Conservation (phyloP, 2,797 vertebrate genomes). For the Gallinago solitaria region DNA sequence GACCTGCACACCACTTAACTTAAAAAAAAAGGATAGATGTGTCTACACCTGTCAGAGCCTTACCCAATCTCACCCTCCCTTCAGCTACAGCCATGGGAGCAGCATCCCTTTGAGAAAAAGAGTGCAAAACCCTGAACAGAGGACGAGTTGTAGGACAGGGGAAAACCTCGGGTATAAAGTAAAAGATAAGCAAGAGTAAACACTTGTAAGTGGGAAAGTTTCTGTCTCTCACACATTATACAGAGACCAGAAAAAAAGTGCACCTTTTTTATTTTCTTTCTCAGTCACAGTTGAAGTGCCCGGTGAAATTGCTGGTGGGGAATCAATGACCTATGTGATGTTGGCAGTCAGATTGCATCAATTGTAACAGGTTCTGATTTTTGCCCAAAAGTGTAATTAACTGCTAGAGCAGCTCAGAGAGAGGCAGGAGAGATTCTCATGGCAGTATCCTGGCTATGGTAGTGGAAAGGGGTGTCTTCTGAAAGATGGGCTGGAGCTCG, state of each 20-base stretch:
- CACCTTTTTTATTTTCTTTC: not conserved
- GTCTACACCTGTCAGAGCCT: not conserved
- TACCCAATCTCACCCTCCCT: not conserved
- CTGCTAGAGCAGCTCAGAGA: not conserved
- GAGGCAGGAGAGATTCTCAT: not conserved
- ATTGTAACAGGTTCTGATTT: not conserved
- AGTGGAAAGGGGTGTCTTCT: not conserved
- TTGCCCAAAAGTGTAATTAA: not conserved
- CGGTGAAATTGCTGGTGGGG: not conserved
- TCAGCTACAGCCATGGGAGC: not conserved
- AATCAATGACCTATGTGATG: not conserved
- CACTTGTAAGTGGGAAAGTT: not conserved
- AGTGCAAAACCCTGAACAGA: not conserved
- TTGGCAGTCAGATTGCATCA: not conserved
- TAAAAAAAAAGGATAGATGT: not conserved
- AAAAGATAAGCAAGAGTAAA: not conserved
- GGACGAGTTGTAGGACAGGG: not conserved
- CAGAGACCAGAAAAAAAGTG: not conserved
- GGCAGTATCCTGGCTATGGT: rapidly evolving
- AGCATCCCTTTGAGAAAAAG: not conserved
- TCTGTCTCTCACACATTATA: not conserved
- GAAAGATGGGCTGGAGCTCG: not conserved
- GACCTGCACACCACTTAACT: not conserved
- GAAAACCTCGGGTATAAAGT: not conserved
- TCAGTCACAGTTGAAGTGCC: not conserved